A percentile compares a stretch with the other conserved stretches of the same genome.
Conservation (phyloP, 2,797 vertebrate genomes). For the Glyptemys insculpta region DNA sequence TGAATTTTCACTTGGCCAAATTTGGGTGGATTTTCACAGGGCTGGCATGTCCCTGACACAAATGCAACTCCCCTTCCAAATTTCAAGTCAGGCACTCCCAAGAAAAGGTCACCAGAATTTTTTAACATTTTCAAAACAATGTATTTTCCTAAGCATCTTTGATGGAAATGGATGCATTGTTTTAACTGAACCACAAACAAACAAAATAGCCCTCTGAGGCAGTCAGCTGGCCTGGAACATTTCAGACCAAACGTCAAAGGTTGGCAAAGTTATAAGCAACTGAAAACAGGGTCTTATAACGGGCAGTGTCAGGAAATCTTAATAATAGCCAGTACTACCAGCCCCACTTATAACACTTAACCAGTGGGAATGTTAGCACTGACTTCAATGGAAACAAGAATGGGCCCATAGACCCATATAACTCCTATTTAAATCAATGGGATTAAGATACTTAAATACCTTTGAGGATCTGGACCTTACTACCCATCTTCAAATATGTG, state of each 20-base stretch:
- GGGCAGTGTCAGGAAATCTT: background rate
- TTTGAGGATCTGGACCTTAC: background rate
- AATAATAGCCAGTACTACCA: background rate
- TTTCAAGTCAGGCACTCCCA: background rate
- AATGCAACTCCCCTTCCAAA: background rate
- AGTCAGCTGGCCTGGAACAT: background rate
- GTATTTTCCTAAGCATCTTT: background rate
- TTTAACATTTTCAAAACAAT: background rate
- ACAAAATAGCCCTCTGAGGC: background rate
- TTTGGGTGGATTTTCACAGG: background rate
- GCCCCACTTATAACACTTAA: background rate
- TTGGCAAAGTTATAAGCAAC: background rate
- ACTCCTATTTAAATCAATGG: background rate
- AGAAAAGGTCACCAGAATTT: background rate
- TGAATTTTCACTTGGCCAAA: background rate
- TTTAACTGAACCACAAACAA: background rate
- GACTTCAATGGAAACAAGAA: background rate
- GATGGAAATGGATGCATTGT: background rate
- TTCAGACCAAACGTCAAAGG: background rate
- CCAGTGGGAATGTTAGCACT: background rate
- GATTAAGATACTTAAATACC: background rate
- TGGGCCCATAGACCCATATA: background rate
- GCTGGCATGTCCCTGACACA: background rate
- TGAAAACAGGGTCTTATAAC: background rate
- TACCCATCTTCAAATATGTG: background rate